phyloP scores from a whole-genome alignment of 2,888 invertebrate species.

The Drosophila ustulata region DNA sequence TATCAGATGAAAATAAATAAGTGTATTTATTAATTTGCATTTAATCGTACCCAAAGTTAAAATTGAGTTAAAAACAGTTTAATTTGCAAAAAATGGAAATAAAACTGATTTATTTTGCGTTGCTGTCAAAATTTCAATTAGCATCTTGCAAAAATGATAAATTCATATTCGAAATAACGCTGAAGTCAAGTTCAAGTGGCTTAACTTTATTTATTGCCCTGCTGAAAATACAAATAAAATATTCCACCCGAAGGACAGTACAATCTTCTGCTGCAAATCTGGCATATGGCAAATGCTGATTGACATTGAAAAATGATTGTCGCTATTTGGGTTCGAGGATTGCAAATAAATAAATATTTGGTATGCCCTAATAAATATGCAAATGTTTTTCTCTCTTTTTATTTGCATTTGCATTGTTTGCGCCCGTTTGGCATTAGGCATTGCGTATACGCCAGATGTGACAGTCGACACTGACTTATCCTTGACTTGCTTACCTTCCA shows the following conservation, averaged over 20 bases:
- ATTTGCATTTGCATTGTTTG: slow-evolving; percentile 33
- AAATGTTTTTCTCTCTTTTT: slow-evolving; percentile 28
- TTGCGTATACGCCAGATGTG: slow-evolving; percentile 38
- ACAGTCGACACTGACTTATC: slow-evolving; percentile 13
- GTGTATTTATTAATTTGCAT: neutral
- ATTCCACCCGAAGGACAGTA: neutral
- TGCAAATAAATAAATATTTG: slow-evolving; percentile 43
- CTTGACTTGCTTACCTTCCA: slow-evolving; percentile 43
- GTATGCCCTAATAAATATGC: slow-evolving; percentile 37
- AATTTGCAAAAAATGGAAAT: neutral
- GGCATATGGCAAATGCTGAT: slow-evolving; percentile 42
- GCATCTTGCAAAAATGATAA: neutral
- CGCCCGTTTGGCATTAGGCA: slow-evolving; percentile 1
- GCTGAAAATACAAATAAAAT: slow-evolving; percentile 2
- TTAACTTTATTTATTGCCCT: slow-evolving; percentile 19
- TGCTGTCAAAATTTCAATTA: slow-evolving; percentile 6
- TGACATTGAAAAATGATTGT: slow-evolving; percentile 70
- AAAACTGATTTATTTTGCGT: neutral
- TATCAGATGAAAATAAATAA: neutral
- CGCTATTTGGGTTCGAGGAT: slow-evolving; percentile 26
- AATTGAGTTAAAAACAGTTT: neutral
- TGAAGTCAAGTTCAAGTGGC: slow-evolving; percentile 9
- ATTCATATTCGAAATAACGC: neutral
- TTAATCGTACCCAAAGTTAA: neutral
- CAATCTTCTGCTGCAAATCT: slow-evolving; percentile 7